Evolutionary conservation across 2,113 vertebrate species (phyloP).

Genomic region (Numida meleagris): DNA sequence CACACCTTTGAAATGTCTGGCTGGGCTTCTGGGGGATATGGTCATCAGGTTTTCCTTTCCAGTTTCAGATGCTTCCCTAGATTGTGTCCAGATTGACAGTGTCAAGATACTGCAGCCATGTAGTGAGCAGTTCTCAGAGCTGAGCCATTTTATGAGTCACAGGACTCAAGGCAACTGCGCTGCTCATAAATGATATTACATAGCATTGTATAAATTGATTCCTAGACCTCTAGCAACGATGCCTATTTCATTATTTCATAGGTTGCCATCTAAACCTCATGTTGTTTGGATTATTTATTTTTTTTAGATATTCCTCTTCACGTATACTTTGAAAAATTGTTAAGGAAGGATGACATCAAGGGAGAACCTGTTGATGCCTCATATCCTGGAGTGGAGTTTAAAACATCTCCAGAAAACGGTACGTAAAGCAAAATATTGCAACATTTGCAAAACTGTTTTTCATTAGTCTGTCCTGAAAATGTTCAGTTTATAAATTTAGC

Average conservation of each 20-base stretch:
- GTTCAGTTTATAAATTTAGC: neutral
- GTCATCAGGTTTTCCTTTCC: neutral
- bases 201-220: neutral
- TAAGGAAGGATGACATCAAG: conserved; percentile 79
- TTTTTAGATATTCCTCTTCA: conserved; percentile 81
- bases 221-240: neutral
- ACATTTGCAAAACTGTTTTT: neutral
- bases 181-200: neutral
- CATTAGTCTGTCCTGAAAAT: neutral
- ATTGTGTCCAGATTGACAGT: neutral
- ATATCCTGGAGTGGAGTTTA: conserved; percentile 60
- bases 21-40: neutral
- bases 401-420: conserved; percentile 73
- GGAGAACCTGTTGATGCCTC: conserved; percentile 69
- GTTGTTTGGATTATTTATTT: neutral
- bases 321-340: conserved; percentile 77
- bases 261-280: neutral
- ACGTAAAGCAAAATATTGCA: conserved; percentile 41
- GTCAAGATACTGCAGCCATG: neutral
- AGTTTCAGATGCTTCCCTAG: neutral
- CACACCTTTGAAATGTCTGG: neutral
- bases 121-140: rapidly evolving
- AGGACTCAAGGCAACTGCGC: neutral
- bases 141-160: neutral
- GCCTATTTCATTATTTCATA: neutral